These are phyloP conservation scores for Deladenus siricidicola DNA, from an alignment of 2,888 invertebrate species.

Conservation along the genomic window DNA sequence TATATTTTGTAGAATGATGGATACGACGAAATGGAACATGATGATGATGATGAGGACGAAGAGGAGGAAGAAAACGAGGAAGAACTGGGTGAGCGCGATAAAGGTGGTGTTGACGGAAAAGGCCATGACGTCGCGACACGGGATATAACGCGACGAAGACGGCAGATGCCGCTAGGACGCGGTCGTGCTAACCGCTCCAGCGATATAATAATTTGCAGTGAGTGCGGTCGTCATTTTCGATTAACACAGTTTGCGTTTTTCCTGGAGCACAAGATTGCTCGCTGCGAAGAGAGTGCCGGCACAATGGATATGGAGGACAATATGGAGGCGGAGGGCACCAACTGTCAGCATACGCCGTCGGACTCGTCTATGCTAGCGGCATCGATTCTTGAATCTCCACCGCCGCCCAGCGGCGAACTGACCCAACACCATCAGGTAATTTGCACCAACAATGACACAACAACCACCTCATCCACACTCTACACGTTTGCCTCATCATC, in stretches of 20 bases:
- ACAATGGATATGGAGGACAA: slow-evolving; percentile 2
- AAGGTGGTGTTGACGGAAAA: slow-evolving; percentile 23
- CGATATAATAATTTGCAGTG: slow-evolving; percentile 45
- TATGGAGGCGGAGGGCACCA: neutral
- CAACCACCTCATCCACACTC: slow-evolving; percentile 4
- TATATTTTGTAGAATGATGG: neutral
- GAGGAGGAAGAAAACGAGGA: slow-evolving; percentile 7
- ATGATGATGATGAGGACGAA: slow-evolving; percentile 7
- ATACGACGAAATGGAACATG: slow-evolving; percentile 3
- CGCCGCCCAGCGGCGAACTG: neutral
- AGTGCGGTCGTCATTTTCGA: slow-evolving; percentile 42
- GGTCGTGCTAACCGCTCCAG: no score
- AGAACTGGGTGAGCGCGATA: neutral
- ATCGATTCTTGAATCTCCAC: neutral
- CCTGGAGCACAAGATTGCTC: slow-evolving; percentile 50
- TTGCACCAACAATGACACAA: neutral
- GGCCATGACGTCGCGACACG: slow-evolving; percentile 22
- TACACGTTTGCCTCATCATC: no score
- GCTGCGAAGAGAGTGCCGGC: slow-evolving; percentile 4
- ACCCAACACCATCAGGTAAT: neutral
- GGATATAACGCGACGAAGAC: neutral
- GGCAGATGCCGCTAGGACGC: neutral
- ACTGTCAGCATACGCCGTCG: neutral
- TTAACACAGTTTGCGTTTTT: slow-evolving; percentile 40
- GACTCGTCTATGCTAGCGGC: slow-evolving; percentile 4